These are phyloP conservation scores for Junco hyemalis DNA, from an alignment of 2,113 vertebrate genomes.

Conservation along the genomic window DNA sequence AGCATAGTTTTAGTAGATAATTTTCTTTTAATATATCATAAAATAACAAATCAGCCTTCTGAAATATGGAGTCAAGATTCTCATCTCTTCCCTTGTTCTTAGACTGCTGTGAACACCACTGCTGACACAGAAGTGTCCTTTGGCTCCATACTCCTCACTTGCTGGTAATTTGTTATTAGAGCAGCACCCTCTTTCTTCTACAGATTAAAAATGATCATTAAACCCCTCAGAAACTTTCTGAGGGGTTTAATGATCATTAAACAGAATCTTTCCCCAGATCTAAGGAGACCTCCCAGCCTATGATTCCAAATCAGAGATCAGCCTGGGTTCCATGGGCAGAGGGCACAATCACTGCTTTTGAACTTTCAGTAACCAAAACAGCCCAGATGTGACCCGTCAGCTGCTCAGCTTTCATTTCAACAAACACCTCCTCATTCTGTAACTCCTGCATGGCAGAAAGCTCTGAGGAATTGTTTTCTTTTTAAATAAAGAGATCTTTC, in stretches of 20 bases:
- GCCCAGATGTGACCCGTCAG: not conserved
- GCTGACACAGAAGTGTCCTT: not conserved
- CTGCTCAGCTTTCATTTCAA: not conserved
- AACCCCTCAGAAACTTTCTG: not conserved
- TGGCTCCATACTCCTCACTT: not conserved
- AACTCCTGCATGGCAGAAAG: not conserved
- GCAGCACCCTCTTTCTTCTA: not conserved
- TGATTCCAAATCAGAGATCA: not conserved
- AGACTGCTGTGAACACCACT: too few relatives aligned
- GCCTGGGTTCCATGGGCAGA: not conserved
- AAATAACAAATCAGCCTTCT: too few relatives aligned
- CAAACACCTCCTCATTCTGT: not conserved
- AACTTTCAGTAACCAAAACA: not conserved
- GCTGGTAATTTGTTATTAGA: not conserved
- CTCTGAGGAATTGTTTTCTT: not conserved
- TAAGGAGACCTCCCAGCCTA: not conserved
- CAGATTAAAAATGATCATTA: not conserved
- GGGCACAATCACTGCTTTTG: not conserved
- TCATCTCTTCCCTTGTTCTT: too few relatives aligned
- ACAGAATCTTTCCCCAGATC: not conserved
- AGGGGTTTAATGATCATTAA: not conserved
- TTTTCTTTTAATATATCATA: too few relatives aligned
- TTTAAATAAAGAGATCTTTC: not conserved
- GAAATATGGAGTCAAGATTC: too few relatives aligned
- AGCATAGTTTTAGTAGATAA: too few relatives aligned